Evolutionary conservation across 2,888 invertebrate genomes (phyloP).

Genomic region (Polylopha cassiicola): DNA sequence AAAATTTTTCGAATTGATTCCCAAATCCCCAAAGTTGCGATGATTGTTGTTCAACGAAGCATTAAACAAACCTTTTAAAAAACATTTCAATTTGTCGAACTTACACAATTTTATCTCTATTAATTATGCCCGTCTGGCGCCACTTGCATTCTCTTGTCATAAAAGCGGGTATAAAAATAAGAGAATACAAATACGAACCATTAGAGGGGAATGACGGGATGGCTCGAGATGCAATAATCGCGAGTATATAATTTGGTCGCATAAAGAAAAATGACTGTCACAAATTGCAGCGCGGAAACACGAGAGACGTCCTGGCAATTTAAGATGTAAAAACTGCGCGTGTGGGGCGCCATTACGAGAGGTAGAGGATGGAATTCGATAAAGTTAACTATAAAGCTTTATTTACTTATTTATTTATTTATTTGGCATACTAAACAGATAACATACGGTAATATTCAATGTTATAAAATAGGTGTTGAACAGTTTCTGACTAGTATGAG

Average conservation of each 20-base stretch:
- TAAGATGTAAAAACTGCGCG: conserved; percentile 36
- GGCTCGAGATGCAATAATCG: conserved; percentile 23
- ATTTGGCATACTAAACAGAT: too few species aligned
- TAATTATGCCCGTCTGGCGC: conserved; percentile 14
- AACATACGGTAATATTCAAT: too few species aligned
- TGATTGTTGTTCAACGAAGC: too few species aligned
- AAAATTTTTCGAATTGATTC: too few species aligned
- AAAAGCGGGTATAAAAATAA: conserved; percentile 12
- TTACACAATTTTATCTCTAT: conserved; percentile 8
- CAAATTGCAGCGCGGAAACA: conserved; percentile 40
- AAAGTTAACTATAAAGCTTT: too few species aligned
- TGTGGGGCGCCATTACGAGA: conserved; percentile 26
- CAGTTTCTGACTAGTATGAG: too few species aligned
- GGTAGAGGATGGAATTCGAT: conserved; percentile 1
- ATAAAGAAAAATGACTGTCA: conserved; percentile 49
- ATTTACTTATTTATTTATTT: too few species aligned
- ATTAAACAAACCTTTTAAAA: background rate
- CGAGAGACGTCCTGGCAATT: conserved; percentile 39
- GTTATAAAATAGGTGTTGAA: too few species aligned
- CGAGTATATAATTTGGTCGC: conserved; percentile 47
- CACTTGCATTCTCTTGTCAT: conserved; percentile 12
- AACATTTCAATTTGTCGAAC: background rate
- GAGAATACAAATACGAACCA: conserved; percentile 12
- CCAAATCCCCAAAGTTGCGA: too few species aligned
- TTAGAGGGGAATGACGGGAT: conserved; percentile 15